Evolutionary conservation across 1,140 invertebrate species (phyloP).

Genomic region (Drosophila simulans): DNA sequence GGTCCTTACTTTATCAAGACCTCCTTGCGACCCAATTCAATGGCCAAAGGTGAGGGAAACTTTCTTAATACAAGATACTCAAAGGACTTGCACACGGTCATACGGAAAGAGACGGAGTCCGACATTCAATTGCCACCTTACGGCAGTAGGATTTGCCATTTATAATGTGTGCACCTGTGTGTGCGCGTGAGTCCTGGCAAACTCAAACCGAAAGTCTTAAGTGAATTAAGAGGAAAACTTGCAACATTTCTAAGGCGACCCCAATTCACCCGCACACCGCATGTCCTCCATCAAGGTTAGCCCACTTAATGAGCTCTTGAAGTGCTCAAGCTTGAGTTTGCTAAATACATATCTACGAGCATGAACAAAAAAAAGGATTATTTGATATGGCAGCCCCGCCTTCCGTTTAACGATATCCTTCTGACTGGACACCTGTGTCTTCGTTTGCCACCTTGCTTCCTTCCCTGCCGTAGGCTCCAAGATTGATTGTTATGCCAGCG

Average conservation of each 20-base stretch:
- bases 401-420: slow-evolving; percentile 58
- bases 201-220: slow-evolving; percentile 73
- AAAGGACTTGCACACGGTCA: slow-evolving; percentile 35
- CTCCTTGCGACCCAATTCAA: slow-evolving; percentile 56
- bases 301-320: slow-evolving; percentile 70
- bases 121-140: slow-evolving; percentile 54
- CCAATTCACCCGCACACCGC: slow-evolving; percentile 3
- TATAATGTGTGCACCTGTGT: slow-evolving; percentile 45
- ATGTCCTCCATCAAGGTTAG: slow-evolving; percentile 59
- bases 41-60: slow-evolving; percentile 54
- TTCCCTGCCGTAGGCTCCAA: slow-evolving; percentile 20
- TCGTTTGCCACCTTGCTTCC: background rate
- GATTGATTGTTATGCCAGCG: slow-evolving; percentile 71
- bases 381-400: slow-evolving; percentile 50
- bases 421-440: slow-evolving; percentile 41
- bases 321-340: slow-evolving; percentile 60
- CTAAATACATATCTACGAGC: slow-evolving; percentile 53
- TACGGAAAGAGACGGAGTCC: slow-evolving; percentile 19
- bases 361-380: slow-evolving; percentile 72
- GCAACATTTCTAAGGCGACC: slow-evolving; percentile 67
- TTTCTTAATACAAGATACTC: slow-evolving; percentile 81
- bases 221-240: slow-evolving; percentile 80
- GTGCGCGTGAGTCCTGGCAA: slow-evolving; percentile 33
- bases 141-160: slow-evolving; percentile 49
- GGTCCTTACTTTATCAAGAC: slow-evolving; percentile 37